These are phyloP conservation scores for Panagrolaimus sp. DNA, from an alignment of 1,140 invertebrate species.

Conservation along the genomic window DNA sequence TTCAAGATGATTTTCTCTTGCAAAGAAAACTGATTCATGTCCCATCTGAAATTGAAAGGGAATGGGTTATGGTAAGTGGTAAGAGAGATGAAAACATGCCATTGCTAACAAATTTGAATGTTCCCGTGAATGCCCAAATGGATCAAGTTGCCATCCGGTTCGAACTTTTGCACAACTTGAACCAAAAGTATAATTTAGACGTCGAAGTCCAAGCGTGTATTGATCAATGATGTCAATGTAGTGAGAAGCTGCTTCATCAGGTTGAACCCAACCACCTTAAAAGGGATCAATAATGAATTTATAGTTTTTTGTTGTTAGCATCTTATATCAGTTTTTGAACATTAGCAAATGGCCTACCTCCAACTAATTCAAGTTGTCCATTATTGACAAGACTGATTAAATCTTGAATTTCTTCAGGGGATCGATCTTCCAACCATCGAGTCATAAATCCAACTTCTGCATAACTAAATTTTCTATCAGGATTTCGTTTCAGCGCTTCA, in stretches of 20 bases:
- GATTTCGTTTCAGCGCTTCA: conserved; percentile 47
- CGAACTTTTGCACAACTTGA: conserved; percentile 63
- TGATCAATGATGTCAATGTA: conserved; percentile 91
- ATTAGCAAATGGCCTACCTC: conserved; percentile 60
- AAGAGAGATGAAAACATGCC: conserved; percentile 50
- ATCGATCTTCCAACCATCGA: conserved; percentile 74
- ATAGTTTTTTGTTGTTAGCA: conserved; percentile 1
- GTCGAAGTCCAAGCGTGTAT: conserved; percentile 68
- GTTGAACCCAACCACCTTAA: conserved; percentile 35
- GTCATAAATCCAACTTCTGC: conserved; percentile 76
- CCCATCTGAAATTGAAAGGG: conserved; percentile 60
- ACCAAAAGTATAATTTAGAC: conserved; percentile 66
- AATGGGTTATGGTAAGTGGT: neutral
- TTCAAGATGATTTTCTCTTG: conserved; percentile 80
- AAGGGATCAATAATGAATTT: too few relatives aligned
- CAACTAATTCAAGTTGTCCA: conserved; percentile 76
- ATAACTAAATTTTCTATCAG: conserved; percentile 42
- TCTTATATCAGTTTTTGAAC: conserved; percentile 1
- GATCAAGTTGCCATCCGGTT: conserved; percentile 69
- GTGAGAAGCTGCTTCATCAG: conserved; percentile 64
- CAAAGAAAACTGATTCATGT: conserved; percentile 79
- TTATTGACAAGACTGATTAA: conserved; percentile 52
- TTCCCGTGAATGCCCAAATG: conserved; percentile 68
- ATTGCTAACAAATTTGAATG: conserved; percentile 65
- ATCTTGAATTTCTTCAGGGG: conserved; percentile 66